Base-by-base conservation (phyloP, 35 echinoderm and acorn worm species). In the Holothuria glaberrima region DNA sequence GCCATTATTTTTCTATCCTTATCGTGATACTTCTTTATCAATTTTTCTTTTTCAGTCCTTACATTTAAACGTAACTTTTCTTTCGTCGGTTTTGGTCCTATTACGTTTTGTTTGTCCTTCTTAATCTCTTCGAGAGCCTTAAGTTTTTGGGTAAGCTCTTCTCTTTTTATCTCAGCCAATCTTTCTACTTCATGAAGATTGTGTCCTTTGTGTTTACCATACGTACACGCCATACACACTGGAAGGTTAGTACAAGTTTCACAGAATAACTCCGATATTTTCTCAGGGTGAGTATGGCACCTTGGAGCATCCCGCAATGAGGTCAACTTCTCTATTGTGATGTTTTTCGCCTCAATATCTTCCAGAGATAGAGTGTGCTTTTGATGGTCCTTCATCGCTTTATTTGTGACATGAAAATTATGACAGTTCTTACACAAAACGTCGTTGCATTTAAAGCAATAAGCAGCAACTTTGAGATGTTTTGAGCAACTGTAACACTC, bases 371-470 rank as follows among this genome's bases (percentile, higher is more conserved):
- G 33, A 35, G 71, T 75, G 30, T 41, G 71, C 10, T 33, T 18
- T 24, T 75, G 71, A 44, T 75, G 71, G 33, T 75, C 71, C 21
- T 19, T 58, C 12, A 82, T 16, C 46, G 24, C 29, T 26, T 82
- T 58, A 27, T 82, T 82, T 5, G 78, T 82, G 7, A 82, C 13
- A 58, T 82, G 78, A 29, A 58, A 54, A n/a, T 82, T 19, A 58
- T 48, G 24, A 27, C 78, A 82, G 7, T 60, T 6, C 30, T 82
- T 48, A 82, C 78, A 82, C 48, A 82, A 48, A 60, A 82, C 52
- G 21, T 82, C 78, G 28, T 60, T 57, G 31, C 78, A 82, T 48
- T 82, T 82, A 60, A 82, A 82, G n/a, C 78, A 82, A 18, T 82
- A 82, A 25, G 48, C 46, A 2, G 48, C 48, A 25, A 33, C 29